Base-by-base conservation (phyloP, 2,797 vertebrate species). In the Myotis pilosus region DNA sequence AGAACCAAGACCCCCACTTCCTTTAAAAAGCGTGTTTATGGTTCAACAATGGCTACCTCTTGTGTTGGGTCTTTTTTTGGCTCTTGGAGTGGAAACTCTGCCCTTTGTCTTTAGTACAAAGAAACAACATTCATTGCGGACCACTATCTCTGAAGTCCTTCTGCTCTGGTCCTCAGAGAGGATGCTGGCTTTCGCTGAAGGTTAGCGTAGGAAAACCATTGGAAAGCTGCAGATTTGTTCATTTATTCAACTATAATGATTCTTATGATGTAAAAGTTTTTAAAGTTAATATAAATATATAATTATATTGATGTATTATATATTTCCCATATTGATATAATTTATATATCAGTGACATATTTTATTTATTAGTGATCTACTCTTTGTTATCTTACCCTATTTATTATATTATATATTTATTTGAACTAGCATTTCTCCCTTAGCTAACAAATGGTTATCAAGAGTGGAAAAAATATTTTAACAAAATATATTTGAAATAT, bases 81-180 rank as follows among this genome's bases (percentile, higher is more conserved):
- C 91, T 92, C 82, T 53, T 25, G 22, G 25, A 51, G 60, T 87
- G 91, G 84, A 93, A 82, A 93, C 23, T 62, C 85, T 91, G 78
- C 30, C 74, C 62, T 91, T 91, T 82, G 92, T 93, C 84, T 55
- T 64, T 10, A 91, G 41, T 20, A 75, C 79, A 28, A 83, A 92
- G 72, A 49, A 86, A 93, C 47, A 68, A 60, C 51, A 20, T 11
- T 60, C 84, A 8, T 5, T 4, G 22, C 23, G 51, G 60, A 60
- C 36, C 36, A 66, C 19, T 51, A 64, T 68, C 72, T 76, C 68
- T 28, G 36, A 79, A 74, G 83, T n/a, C 71, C 22, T 79, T 36
- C 22, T 10, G 38, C 10, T 80, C 87, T 68, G 33, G 76, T 12
- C 64, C 69, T 30, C 64, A 4, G 36, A 53, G 62, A 71, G 30